A percentile compares a stretch with the other conserved stretches of the same genome.
These are phyloP conservation scores for Eudasyphora cyanicolor DNA, from an alignment of 2,888 invertebrate species.

Conservation along the genomic window DNA sequence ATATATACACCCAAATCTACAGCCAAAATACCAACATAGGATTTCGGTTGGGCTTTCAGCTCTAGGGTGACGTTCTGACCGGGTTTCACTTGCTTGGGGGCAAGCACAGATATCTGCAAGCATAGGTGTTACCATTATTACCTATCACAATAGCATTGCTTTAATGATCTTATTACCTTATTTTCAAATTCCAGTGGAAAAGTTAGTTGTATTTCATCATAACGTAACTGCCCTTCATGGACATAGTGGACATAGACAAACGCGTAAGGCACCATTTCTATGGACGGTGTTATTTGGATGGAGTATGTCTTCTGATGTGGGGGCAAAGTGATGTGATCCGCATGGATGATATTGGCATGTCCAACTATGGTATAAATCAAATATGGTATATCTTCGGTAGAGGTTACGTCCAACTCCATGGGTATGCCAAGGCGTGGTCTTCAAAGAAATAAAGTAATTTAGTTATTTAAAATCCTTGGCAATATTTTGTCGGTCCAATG, in stretches of 20 bases:
- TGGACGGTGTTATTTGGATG: slow-evolving; percentile 46
- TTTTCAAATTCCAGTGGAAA: slow-evolving; percentile 49
- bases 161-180: slow-evolving; percentile 11
- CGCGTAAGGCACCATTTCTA: slow-evolving; percentile 50
- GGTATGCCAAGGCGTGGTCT: slow-evolving; percentile 42
- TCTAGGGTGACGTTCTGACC: slow-evolving; percentile 88
- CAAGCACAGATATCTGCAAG: slow-evolving; percentile 83
- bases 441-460: background rate
- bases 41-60: slow-evolving; percentile 89
- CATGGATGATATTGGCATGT: slow-evolving; percentile 31
- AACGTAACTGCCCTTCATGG: slow-evolving; percentile 47
- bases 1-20: slow-evolving; percentile 52
- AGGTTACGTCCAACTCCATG: slow-evolving; percentile 33
- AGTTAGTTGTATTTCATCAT: slow-evolving; percentile 28
- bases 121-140: background rate
- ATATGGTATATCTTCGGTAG: slow-evolving; percentile 40
- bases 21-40: slow-evolving; percentile 86
- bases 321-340: slow-evolving; percentile 23
- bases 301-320: slow-evolving; percentile 41
- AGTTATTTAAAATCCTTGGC: too few species aligned
- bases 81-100: slow-evolving; percentile 85
- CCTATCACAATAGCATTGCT: background rate
- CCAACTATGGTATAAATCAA: slow-evolving; percentile 44
- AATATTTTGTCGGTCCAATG: too few species aligned
- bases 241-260: slow-evolving; percentile 49